Base-by-base conservation (phyloP, 2,888 invertebrate species). In the Drosophila nigricruria region DNA sequence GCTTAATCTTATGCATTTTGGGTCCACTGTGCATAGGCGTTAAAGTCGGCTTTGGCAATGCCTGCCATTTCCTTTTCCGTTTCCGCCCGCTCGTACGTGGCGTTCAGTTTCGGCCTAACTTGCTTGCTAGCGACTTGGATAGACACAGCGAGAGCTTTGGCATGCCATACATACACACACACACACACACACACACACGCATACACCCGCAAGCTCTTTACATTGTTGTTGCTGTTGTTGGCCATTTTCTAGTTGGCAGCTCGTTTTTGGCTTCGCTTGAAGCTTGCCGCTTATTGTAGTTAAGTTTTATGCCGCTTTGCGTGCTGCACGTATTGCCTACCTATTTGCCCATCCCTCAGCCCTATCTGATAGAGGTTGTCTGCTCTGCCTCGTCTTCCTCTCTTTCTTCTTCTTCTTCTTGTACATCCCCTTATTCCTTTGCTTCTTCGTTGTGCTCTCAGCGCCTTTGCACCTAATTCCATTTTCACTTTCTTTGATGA, bases 401-500 rank as follows among this genome's bases (percentile, higher is more conserved):
- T 1, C 12, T 30, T 8, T 8, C 38, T 10, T 10, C 10, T n/a
- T 5, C 47, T 5, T 14, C 16, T 3, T 8, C 25, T 34, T 36
- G 18, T 14, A 1, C 14, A 6, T 5, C 6, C 14, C 2, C 16
- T 16, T 14, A 25, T 4, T 9, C 45, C 0, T 16, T 3, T 45
- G 12, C 16, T 38, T 27, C 25, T 9, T 49, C 45, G 43, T 16
- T 65, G 20, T 66, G 25, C 54, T 70, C 60, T 53, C 61, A 38
- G 58, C 79, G 53, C 30, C 73, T 74, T 81, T 83, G 87, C 89
- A 85, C 84, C 88, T 85, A 85, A 85, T 89, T 87, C 85, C 85
- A 82, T 89, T 89, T 89, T 89, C 85, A 88, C 89, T 86, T 82
- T 84, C 89, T 80, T 80, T 85, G 86, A 89, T 89, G 85, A 73